phyloP scores from a whole-genome alignment of 2,888 invertebrate species.

The Chrysodeixis includens region DNA sequence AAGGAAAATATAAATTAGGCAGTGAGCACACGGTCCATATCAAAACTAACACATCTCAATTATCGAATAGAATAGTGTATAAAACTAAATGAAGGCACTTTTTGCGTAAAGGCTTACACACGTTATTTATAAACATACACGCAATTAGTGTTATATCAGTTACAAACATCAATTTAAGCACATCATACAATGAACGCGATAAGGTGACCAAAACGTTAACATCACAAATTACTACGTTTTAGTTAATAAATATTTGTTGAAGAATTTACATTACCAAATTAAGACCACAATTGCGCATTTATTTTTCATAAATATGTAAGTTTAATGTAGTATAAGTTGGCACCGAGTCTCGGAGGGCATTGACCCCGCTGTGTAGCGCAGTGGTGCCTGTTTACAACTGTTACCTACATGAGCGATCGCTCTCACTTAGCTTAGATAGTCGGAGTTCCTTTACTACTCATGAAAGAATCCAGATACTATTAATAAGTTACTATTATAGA shows the following conservation, averaged over 20 bases:
- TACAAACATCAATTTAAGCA: slow-evolving; percentile 45
- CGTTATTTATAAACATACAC: slow-evolving; percentile 51
- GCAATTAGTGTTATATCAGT: slow-evolving; percentile 42
- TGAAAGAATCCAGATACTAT: slow-evolving; percentile 49
- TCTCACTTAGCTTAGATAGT: slow-evolving; percentile 12
- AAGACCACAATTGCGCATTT: slow-evolving; percentile 53
- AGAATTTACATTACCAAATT: slow-evolving; percentile 41
- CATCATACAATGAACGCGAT: slow-evolving; percentile 45
- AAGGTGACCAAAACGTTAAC: slow-evolving; percentile 48
- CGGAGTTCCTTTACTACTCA: slow-evolving; percentile 29
- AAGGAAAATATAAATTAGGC: slow-evolving; percentile 43
- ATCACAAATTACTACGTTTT: slow-evolving; percentile 51
- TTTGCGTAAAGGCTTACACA: slow-evolving; percentile 44
- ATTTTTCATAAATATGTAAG: slow-evolving; percentile 48
- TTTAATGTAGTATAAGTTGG: slow-evolving; percentile 43
- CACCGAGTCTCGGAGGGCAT: slow-evolving; percentile 40
- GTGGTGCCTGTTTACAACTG: slow-evolving; percentile 11
- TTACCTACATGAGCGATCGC: slow-evolving; percentile 25
- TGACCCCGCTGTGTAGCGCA: slow-evolving; percentile 13
- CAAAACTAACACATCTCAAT: slow-evolving; percentile 43
- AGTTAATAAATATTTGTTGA: slow-evolving; percentile 36
- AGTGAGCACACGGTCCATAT: slow-evolving; percentile 31
- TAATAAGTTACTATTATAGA: slow-evolving; percentile 64
- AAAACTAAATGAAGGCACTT: slow-evolving; percentile 41
- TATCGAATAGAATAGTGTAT: slow-evolving; percentile 40